Base-by-base conservation (phyloP, 1,140 invertebrate species). In the Dreissena rostriformis region DNA sequence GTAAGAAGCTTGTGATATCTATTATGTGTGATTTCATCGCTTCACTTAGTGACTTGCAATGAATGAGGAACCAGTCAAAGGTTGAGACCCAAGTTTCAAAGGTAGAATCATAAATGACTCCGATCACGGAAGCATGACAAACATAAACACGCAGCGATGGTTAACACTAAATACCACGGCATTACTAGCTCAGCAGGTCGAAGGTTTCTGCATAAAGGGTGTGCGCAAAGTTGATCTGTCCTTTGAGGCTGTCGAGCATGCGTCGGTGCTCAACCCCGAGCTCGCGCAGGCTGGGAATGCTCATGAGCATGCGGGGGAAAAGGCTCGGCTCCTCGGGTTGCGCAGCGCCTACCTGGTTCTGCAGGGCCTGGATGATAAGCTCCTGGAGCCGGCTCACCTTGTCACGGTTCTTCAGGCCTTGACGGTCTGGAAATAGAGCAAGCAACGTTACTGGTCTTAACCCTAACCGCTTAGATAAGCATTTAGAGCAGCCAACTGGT, bases 301-400 rank as follows among this genome's bases (percentile, higher is more conserved):
- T 91, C 92, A 93, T 93, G 51, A 93, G 90, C 0, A 93, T 87
- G 12, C 91, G 90, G 12, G 92, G 91, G 73, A 93, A 93, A 12
- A 93, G 87, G n/a, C 91, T 91, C 0, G 86, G 85, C 65, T 92
- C 91, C 15, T 91, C 90, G 7, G 90, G 89, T 74, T 93, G 91
- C 67, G 87, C 85, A 12, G 73, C 63, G 0, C 82, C 85, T 52
- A 92, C 91, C 80, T 93, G 89, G 19, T 83, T 84, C 86, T 93
- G 91, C 29, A 93, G 84, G 6, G 92, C 90, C 68, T 93, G 91
- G 39, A 93, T 92, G 73, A 93, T 73, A 26, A 91, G 65, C 71
- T 93, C 92, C 79, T 93, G 92, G 11, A 93, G 86, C 53, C 90
- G 90, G 77, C 87, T 90, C 12, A 93, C 92, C 68, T 92, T 92